A percentile compares a stretch with the other conserved stretches of the same genome.
Conservation (phyloP, 92 coral and sea anemone genomes). For the Metridium senile region DNA sequence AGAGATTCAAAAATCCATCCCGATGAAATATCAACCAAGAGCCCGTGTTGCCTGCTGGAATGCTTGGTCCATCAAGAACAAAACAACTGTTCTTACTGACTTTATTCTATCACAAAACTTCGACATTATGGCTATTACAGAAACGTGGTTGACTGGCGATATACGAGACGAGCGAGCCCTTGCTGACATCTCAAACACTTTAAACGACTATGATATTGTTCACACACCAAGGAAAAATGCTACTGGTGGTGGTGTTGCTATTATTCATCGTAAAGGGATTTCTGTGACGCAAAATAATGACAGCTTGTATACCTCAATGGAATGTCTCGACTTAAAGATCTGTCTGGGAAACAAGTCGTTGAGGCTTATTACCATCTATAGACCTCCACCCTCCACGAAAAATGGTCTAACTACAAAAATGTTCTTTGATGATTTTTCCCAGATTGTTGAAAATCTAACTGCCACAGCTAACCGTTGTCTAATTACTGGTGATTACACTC, state of each 20-base stretch:
- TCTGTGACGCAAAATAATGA: slow-evolving; percentile 1
- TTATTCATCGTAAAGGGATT: slow-evolving; percentile 34
- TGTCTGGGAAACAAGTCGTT: neutral
- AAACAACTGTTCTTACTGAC: slow-evolving; percentile 12
- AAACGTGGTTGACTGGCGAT: too few species aligned
- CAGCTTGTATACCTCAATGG: neutral
- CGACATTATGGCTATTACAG: slow-evolving; percentile 33
- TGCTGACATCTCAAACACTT: too few species aligned
- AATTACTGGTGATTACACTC: slow-evolving; percentile 31
- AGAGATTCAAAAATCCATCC: neutral
- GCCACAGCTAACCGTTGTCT: slow-evolving; percentile 15
- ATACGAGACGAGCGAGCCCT: too few species aligned
- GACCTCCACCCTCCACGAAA: slow-evolving; percentile 37
- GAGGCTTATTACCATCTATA: slow-evolving; percentile 14
- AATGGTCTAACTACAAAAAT: slow-evolving; percentile 13
- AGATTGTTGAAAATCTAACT: slow-evolving; percentile 24
- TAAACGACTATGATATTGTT: too few species aligned
- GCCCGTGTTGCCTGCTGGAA: slow-evolving; percentile 4
- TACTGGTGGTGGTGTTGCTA: too few species aligned
- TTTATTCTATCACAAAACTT: slow-evolving; percentile 13
- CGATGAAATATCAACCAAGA: slow-evolving; percentile 5
- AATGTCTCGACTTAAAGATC: slow-evolving; percentile 28
- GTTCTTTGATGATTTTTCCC: slow-evolving; percentile 35
- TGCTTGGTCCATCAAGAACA: slow-evolving; percentile 5
- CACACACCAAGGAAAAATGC: too few species aligned